Evolutionary conservation across 2,113 vertebrate genomes (phyloP), one percentile per base, ranked within the genome.

Genomic region (Cryptomyrus ogoouensis): DNA sequence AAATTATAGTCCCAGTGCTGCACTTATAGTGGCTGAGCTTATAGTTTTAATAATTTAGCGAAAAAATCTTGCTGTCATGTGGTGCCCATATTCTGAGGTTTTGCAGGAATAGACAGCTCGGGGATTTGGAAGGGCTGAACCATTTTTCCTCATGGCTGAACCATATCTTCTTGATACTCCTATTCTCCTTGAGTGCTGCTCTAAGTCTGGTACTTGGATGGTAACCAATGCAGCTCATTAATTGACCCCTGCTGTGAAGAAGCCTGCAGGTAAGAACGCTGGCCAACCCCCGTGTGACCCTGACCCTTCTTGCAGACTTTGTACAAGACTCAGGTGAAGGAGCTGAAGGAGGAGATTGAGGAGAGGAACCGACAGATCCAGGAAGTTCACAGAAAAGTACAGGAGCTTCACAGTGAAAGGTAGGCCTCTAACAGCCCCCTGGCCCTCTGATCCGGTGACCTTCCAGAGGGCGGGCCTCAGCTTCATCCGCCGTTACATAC

Each of bases 241-340:
- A 86, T 56, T 42, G 12, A 39, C 27, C 50, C 50, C 2, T 27
- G 85, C 13, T 53, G 50, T 56, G 12, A 56, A n/a, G 47, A 35
- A 8, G 47, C 85, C 50, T 53, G 85, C 50, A 52, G n/a, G 10
- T 56, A 24, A 39, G 5, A 53, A 35, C 3, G 13, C 7, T 56
- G n/a, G n/a, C 49, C 50, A 86, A 39, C 35, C 1, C 35, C 35
- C 35, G 35, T 39, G 35, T 39, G 35, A 39, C 49, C 17, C 49
- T 52, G 42, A 21, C 6, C 90, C 88, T 80, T 83, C 35, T 80
- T 83, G 35, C 94, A 99, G 98, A 99, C 98, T 88, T 97, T 99
- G 95, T 99, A 99, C 95, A 99, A 99, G 97, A 99, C 98, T 97
- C 98, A 99, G 95, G 98, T 99, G 92, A 99, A 98, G 92, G 98